Evolutionary conservation across 2,888 invertebrate genomes (phyloP).

Genomic region (Drosophila dives): DNA sequence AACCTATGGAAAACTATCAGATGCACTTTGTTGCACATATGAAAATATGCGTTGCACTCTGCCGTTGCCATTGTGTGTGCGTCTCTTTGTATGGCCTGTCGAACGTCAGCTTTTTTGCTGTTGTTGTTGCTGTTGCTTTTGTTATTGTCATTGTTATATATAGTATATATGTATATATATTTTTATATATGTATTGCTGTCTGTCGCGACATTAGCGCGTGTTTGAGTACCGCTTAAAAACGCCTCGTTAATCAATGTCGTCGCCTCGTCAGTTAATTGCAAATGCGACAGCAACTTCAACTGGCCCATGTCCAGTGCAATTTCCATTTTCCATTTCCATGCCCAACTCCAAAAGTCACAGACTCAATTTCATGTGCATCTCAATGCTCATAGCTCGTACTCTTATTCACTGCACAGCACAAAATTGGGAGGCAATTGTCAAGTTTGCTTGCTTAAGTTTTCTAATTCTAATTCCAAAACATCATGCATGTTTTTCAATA

Average conservation of each 20-base stretch:
- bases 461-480: background rate
- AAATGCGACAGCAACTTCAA: constrained; percentile 31
- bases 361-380: constrained; percentile 30
- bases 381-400: constrained; percentile 7
- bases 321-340: constrained; percentile 28
- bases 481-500: background rate
- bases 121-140: constrained; percentile 11
- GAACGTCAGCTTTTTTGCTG: constrained; percentile 45
- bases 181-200: constrained; percentile 18
- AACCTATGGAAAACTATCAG: constrained; percentile 22
- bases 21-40: constrained; percentile 10
- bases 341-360: constrained; percentile 8
- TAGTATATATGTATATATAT: background rate
- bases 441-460: too few species aligned
- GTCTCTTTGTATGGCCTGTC: constrained; percentile 55
- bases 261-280: constrained; percentile 49
- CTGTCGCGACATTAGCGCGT: constrained; percentile 61
- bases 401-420: constrained; percentile 13
- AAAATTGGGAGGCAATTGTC: too few species aligned
- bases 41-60: constrained; percentile 29
- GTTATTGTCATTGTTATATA: constrained; percentile 25
- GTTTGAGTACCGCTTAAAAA: constrained; percentile 71
- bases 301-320: constrained; percentile 30
- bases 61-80: constrained; percentile 26
- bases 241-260: constrained; percentile 78